Base-by-base conservation (phyloP, 1,140 invertebrate genomes). In the Drosophila nannoptera region DNA sequence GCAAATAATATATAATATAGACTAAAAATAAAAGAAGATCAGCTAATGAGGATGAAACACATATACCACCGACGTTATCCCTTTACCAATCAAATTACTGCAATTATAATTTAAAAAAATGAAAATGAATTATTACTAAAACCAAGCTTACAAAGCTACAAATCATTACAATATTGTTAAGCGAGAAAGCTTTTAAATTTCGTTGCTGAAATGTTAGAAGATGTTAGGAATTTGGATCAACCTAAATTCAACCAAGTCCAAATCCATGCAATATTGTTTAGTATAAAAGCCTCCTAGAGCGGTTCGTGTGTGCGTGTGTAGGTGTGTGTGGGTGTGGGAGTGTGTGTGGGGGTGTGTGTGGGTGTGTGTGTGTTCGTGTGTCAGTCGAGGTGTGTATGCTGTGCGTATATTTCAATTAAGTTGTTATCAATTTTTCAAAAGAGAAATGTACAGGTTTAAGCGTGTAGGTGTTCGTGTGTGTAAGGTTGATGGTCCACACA, bases 401-500 rank as follows among this genome's bases (percentile, higher is more conserved):
- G n/a, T n/a, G n/a, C n/a, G n/a, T n/a, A n/a, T n/a, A n/a, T n/a
- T n/a, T 22, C 22, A 22, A 22, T 22, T 22, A n/a, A n/a, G n/a
- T 22, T 2, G 22, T 22, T 22, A 22, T 22, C 1, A 22, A 22
- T 3, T 22, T 22, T 22, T 22, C 22, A 22, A 22, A 22, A 22
- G 3, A 22, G 22, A 22, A 22, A 38, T 50, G 56, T 35, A 33
- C 29, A 42, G 16, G 52, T 54, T 12, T 33, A 32, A 40, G 62
- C 12, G 66, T 67, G 52, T 48, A 36, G 65, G 35, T 60, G 7
- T 35, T 22, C 42, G 35, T 52, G 46, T 42, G 56, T 43, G 59
- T 73, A 29, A 45, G 49, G 65, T 53, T 67, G 3, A 70, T 65
- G 67, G 54, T 59, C 62, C 69, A 56, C 69, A 50, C 45, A 49